Conservation (phyloP, 2,888 invertebrate species). For the Amiota mariae region DNA sequence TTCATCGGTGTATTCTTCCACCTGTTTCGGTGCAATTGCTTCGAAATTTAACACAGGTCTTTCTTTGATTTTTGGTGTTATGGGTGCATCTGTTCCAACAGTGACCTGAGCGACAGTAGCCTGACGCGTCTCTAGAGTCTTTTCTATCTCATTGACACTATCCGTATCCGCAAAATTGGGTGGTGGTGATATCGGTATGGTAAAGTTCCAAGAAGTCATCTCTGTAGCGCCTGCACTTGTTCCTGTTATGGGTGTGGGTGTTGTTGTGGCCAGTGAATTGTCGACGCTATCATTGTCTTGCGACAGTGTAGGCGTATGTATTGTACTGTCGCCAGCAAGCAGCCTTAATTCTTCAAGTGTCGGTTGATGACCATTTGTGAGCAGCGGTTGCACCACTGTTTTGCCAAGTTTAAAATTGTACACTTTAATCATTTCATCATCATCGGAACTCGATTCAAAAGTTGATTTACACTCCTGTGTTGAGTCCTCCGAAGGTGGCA, state of each 20-base stretch:
- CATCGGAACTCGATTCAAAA: slow-evolving; percentile 72
- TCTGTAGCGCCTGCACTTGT: slow-evolving; percentile 52
- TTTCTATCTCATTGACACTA: background rate
- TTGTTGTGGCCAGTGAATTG: background rate
- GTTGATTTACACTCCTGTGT: slow-evolving; percentile 54
- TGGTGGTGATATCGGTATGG: slow-evolving; percentile 71
- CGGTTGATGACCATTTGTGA: slow-evolving; percentile 41
- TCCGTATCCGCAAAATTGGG: slow-evolving; percentile 71
- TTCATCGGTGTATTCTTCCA: slow-evolving; percentile 12
- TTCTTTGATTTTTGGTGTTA: slow-evolving; percentile 52
- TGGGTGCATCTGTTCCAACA: slow-evolving; percentile 44
- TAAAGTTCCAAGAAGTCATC: slow-evolving; percentile 67
- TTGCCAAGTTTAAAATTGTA: slow-evolving; percentile 72
- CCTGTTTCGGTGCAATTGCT: slow-evolving; percentile 30
- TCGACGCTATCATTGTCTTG: slow-evolving; percentile 3
- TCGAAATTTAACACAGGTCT: slow-evolving; percentile 50
- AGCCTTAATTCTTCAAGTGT: slow-evolving; percentile 45
- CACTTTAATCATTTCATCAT: slow-evolving; percentile 70
- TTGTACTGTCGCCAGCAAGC: slow-evolving; percentile 35
- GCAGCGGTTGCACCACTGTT: slow-evolving; percentile 53
- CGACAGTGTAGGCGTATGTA: slow-evolving; percentile 33
- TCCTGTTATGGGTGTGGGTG: slow-evolving; percentile 42
- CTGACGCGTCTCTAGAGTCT: background rate
- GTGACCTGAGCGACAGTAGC: slow-evolving; percentile 10
- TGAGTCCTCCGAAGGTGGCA: slow-evolving; percentile 48